These are phyloP conservation scores for Megalopta genalis DNA, from an alignment of 1,140 invertebrate genomes.

Conservation along the genomic window DNA sequence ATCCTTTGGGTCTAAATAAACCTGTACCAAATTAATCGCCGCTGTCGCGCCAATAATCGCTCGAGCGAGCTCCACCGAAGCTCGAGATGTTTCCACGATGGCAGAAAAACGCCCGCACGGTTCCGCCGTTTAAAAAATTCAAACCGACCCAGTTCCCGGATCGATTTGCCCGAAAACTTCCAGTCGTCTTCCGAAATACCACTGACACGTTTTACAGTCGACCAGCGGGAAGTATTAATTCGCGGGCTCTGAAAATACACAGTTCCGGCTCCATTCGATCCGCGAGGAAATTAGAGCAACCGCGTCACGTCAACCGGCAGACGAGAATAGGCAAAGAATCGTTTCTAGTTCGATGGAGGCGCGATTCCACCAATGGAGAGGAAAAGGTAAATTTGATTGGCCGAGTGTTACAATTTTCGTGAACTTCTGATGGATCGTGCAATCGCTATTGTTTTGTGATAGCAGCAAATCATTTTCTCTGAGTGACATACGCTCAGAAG, in stretches of 20 bases:
- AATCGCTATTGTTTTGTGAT: no score
- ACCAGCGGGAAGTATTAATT: not conserved
- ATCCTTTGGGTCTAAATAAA: no score
- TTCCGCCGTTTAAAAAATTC: conserved; percentile 24
- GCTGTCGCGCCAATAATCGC: not conserved
- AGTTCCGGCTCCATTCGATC: not conserved
- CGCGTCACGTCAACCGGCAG: no score
- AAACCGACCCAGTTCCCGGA: conserved; percentile 39
- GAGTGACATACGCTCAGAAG: no score
- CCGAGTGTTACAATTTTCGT: no score
- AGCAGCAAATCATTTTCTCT: no score
- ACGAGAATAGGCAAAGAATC: not conserved
- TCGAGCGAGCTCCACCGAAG: not conserved
- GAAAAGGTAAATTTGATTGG: no score
- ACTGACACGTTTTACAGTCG: not conserved
- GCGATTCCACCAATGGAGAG: no score
- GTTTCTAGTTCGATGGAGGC: no score
- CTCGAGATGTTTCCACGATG: not conserved
- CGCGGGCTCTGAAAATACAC: conserved; percentile 4
- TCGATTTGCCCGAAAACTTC: conserved; percentile 39
- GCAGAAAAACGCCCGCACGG: no score
- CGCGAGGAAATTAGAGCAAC: not conserved
- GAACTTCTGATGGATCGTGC: no score
- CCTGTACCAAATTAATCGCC: conserved; percentile 5
- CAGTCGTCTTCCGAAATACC: conserved; percentile 21